Percentiles rank a stretch among this genome's conserved stretches.
These are phyloP conservation scores for Herpailurus yagouaroundi DNA, from an alignment of 2,113 vertebrate genomes.

Conservation along the genomic window DNA sequence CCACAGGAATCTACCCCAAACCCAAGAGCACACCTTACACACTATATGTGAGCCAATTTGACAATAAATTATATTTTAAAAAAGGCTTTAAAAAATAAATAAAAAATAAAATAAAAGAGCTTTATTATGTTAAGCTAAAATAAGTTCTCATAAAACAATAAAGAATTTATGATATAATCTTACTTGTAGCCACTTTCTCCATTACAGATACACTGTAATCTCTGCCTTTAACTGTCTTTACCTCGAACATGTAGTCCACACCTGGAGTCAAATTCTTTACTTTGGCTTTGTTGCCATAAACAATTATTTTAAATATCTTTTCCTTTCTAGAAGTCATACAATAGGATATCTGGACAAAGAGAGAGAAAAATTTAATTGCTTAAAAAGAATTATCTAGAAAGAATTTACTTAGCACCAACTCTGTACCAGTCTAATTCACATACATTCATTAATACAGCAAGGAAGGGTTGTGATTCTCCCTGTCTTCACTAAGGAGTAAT, in stretches of 20 bases:
- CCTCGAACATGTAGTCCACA: constrained; percentile 87
- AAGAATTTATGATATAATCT: constrained; percentile 71
- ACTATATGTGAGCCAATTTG: too few species aligned
- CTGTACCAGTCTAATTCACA: neutral
- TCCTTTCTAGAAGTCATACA: constrained; percentile 68
- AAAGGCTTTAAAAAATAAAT: too few species aligned
- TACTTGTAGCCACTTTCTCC: constrained; percentile 88
- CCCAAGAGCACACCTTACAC: too few species aligned
- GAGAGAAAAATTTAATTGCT: neutral
- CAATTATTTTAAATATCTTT: constrained; percentile 73
- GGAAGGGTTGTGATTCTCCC: neutral
- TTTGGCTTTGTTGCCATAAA: constrained; percentile 80
- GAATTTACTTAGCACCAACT: neutral
- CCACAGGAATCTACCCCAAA: too few species aligned
- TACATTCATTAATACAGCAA: neutral
- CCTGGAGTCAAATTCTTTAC: constrained; percentile 88
- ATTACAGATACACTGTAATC: constrained; percentile 83
- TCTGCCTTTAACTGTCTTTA: constrained; percentile 87
- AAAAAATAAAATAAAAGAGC: neutral
- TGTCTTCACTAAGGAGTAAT: neutral
- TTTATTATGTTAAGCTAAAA: neutral
- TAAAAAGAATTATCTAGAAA: neutral
- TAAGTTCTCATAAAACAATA: neutral
- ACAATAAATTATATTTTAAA: too few species aligned
- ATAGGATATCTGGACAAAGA: constrained; percentile 85